Base-by-base conservation (phyloP, 2,113 vertebrate species). In the Bagarius yarrelli region DNA sequence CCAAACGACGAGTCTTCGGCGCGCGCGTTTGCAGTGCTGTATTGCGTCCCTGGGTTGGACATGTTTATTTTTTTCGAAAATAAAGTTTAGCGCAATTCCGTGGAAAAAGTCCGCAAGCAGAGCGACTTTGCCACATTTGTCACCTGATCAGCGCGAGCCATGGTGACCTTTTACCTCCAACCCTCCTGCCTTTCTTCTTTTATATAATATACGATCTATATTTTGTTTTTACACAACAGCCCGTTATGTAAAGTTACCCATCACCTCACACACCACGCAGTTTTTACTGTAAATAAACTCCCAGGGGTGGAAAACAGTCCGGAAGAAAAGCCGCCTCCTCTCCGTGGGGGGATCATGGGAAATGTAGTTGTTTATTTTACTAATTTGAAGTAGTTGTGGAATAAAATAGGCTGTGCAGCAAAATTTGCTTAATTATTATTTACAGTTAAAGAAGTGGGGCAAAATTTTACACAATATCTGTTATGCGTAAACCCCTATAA, bases 81-180 rank as follows among this genome's bases (percentile, higher is more conserved):
- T 30, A 13, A 14, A 55, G 50, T 73, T 73, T 23, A 55, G 4
- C 34, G 19, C 44, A 61, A 61, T 63, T 30, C 23, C 59, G 25
- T 14, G 57, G 4, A 0, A 19, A 30, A 47, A 14, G 23, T 44
- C 75, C n/a, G 44, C 11, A 72, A 19, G 47, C 76, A 34, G 55
- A 27, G 74, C 76, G 88, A 84, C 88, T 87, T 82, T 76, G 81
- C 83, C 84, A 81, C 88, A 83, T 61, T 1, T 82, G 91, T 90
- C 89, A 93, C 80, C 87, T 85, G 91, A 93, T 91, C 87, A 57
- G 71, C 61, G 52, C 69, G 83, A 82, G 85, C 90, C 91, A 92
- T 91, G 73, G 60, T 89, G 89, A 90, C 87, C 91, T 88, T 85
- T 89, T 81, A 87, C 88, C 89, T 83, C 76, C 76, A 87, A n/a